A percentile compares a stretch with the other conserved stretches of the same genome.
Conservation (phyloP, 2,113 vertebrate species). For the Menura novaehollandiae region DNA sequence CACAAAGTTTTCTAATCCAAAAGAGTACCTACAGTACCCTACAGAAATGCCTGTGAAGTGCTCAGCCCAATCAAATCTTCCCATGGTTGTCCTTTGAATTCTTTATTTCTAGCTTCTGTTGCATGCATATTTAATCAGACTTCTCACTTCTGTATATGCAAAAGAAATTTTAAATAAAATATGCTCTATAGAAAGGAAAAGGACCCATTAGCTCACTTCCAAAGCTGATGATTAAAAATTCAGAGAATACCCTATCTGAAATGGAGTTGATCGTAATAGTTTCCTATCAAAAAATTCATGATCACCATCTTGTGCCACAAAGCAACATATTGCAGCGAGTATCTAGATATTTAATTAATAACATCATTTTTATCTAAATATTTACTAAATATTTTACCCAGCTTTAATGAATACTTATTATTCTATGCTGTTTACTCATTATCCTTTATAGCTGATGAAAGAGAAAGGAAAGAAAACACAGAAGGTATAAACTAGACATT, state of each 20-base stretch:
- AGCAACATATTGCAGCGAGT: not conserved
- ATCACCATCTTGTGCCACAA: not conserved
- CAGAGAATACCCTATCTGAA: not conserved
- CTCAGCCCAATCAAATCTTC: conserved; percentile 20
- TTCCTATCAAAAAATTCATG: not conserved
- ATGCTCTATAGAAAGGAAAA: conserved; percentile 3
- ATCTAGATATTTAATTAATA: not conserved
- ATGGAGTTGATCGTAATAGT: not conserved
- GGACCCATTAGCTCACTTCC: not conserved
- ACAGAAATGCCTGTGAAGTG: conserved; percentile 45
- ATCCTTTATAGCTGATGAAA: not conserved
- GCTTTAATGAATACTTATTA: not conserved
- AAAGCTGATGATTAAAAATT: not conserved
- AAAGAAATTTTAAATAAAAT: conserved; percentile 33
- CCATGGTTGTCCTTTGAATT: conserved; percentile 26
- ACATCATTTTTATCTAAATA: not conserved
- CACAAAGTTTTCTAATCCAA: conserved; percentile 17
- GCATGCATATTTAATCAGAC: conserved; percentile 46
- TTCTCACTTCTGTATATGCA: conserved; percentile 17
- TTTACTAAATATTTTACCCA: not conserved
- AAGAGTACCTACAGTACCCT: conserved; percentile 8
- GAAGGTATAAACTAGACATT: not conserved
- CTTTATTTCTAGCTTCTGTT: conserved; percentile 38
- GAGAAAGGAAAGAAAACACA: not conserved
- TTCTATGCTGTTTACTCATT: not conserved